Evolutionary conservation across 2,797 vertebrate genomes (phyloP).

Genomic region (Streptopelia turtur): DNA sequence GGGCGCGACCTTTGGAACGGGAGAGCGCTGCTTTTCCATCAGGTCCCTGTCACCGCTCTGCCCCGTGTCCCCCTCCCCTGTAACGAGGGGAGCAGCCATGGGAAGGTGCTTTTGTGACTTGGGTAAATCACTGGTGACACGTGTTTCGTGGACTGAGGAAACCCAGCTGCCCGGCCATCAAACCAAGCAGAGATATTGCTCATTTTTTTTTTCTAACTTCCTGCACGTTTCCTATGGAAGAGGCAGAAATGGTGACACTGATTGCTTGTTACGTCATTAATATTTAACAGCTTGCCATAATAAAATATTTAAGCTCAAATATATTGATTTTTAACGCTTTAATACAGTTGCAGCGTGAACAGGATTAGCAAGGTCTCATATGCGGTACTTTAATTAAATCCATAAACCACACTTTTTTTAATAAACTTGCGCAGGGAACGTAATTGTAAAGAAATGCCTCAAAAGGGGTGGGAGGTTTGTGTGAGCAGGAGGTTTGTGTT

Average conservation of each 20-base stretch:
- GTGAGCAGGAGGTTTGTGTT: rapidly evolving
- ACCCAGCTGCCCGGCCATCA: neutral
- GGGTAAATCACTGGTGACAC: neutral
- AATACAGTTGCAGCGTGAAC: constrained; percentile 67
- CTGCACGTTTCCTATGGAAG: constrained; percentile 6
- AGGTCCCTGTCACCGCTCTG: neutral
- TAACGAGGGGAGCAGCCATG: neutral
- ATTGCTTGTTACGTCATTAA: constrained; percentile 75
- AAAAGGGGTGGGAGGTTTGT: rapidly evolving
- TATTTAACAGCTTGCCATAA: constrained; percentile 76
- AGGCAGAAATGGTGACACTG: constrained; percentile 34
- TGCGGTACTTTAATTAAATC: constrained; percentile 80
- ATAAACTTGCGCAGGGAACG: constrained; percentile 25
- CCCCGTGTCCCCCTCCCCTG: rapidly evolving
- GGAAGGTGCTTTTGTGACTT: neutral
- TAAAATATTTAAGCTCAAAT: constrained; percentile 82
- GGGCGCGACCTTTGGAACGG: neutral
- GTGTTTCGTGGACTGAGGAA: constrained; percentile 15
- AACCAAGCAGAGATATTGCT: neutral
- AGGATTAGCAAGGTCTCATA: constrained; percentile 73
- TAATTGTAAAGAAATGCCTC: constrained; percentile 23
- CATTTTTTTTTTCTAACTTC: neutral
- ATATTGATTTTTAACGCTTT: constrained; percentile 77
- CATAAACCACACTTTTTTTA: constrained; percentile 77
- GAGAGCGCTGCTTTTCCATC: neutral